Evolutionary conservation across 2,888 invertebrate genomes (phyloP).

Genomic region (Plagodis dolabraria): DNA sequence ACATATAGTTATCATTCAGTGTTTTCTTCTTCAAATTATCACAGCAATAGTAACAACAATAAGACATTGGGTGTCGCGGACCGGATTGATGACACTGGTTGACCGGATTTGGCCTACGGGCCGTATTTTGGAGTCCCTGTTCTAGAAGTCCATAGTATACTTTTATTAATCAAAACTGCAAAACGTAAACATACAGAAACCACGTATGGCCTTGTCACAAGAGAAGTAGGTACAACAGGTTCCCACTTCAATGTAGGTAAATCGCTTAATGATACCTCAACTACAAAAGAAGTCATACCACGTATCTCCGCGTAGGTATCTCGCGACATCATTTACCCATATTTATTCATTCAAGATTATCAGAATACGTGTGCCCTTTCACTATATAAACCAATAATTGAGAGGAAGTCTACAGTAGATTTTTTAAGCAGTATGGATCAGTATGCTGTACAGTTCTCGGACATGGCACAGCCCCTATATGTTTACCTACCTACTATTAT

Average conservation of each 20-base stretch:
- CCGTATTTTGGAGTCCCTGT: too few species aligned
- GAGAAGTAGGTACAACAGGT: not conserved
- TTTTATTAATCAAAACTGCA: too few species aligned
- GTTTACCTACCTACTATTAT: too few species aligned
- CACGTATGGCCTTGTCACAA: not conserved
- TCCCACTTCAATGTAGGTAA: not conserved
- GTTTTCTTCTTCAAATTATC: too few species aligned
- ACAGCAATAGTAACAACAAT: too few species aligned
- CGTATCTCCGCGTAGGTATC: not conserved
- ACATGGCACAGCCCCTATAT: too few species aligned
- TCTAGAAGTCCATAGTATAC: too few species aligned
- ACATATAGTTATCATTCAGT: too few species aligned
- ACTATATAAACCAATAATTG: conserved; percentile 8
- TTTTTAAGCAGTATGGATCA: conserved; percentile 6
- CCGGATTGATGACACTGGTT: too few species aligned
- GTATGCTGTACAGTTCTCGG: not conserved
- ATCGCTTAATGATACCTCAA: not conserved
- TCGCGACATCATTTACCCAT: conserved; percentile 13
- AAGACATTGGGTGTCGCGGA: too few species aligned
- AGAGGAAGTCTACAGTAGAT: not conserved
- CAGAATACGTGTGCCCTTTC: conserved; percentile 21
- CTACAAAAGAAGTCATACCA: not conserved
- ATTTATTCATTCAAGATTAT: conserved; percentile 29
- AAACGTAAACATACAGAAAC: too few species aligned
- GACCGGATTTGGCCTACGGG: too few species aligned